These are phyloP conservation scores for Galaxea fascicularis DNA, from an alignment of 92 coral and sea anemone species.

Conservation along the genomic window DNA sequence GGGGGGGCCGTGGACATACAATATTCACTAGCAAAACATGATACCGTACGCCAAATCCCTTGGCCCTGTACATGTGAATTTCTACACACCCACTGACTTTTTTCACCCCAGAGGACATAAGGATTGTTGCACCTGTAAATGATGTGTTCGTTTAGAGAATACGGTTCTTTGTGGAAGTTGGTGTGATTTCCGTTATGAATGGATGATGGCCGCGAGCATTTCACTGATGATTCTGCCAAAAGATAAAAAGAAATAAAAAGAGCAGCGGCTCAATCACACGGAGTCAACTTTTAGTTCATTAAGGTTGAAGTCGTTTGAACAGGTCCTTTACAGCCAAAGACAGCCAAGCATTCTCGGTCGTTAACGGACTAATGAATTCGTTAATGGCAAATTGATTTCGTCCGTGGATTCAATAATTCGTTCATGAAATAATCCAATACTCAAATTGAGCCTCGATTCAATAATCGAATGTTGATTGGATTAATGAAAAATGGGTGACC, in stretches of 20 bases:
- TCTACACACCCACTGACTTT: constrained; percentile 18
- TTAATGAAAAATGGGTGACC: too few relatives aligned
- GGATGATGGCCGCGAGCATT: not conserved
- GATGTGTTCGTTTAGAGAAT: constrained; percentile 8
- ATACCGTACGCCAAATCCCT: constrained; percentile 21
- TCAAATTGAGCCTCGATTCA: too few relatives aligned
- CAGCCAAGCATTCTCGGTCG: too few relatives aligned
- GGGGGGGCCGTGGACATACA: too few relatives aligned
- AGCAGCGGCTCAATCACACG: not conserved
- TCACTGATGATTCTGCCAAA: constrained; percentile 6
- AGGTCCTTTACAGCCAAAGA: too few relatives aligned
- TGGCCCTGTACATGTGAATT: not conserved
- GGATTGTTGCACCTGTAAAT: constrained; percentile 13
- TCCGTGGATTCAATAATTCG: too few relatives aligned
- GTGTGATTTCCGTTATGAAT: constrained; percentile 33
- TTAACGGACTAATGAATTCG: too few relatives aligned
- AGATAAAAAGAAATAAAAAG: not conserved
- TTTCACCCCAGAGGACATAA: constrained; percentile 62
- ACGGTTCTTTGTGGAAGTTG: not conserved
- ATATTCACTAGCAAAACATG: not conserved
- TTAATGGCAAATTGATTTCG: too few relatives aligned
- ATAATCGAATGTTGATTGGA: too few relatives aligned
- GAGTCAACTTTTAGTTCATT: too few relatives aligned
- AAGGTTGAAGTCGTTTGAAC: too few relatives aligned
- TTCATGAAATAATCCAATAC: too few relatives aligned